Percentiles rank a stretch among this genome's conserved stretches.
Evolutionary conservation across 1,140 invertebrate species (phyloP).

Genomic region (Tetranychus cinnabarinus): DNA sequence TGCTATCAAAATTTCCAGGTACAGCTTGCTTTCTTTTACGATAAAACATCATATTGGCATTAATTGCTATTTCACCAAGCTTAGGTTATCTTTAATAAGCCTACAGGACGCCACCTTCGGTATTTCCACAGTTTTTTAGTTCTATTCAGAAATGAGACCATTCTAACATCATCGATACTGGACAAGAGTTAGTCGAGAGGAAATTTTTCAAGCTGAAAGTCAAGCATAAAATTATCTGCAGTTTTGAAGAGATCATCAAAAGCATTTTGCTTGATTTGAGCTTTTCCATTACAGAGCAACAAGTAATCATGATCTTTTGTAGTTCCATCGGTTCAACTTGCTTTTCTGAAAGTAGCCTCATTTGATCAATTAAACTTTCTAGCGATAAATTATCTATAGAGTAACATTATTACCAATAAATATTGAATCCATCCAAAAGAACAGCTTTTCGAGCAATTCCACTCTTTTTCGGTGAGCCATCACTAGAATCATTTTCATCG

Average conservation of each 20-base stretch:
- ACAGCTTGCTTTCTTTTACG: slow-evolving; percentile 19
- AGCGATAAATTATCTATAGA: slow-evolving; percentile 34
- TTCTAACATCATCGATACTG: slow-evolving; percentile 27
- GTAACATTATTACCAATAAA: slow-evolving; percentile 59
- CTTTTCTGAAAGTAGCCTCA: slow-evolving; percentile 25
- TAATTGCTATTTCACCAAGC: slow-evolving; percentile 70
- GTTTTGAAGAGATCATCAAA: slow-evolving; percentile 49
- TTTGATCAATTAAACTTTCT: slow-evolving; percentile 31
- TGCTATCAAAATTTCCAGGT: slow-evolving; percentile 34
- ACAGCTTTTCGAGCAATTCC: slow-evolving; percentile 48
- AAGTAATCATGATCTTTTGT: slow-evolving; percentile 33
- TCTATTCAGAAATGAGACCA: slow-evolving; percentile 26
- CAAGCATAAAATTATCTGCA: slow-evolving; percentile 47
- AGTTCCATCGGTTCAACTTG: not conserved
- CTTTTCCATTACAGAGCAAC: slow-evolving; percentile 57
- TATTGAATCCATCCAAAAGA: slow-evolving; percentile 56
- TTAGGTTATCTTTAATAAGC: slow-evolving; percentile 24
- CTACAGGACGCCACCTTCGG: slow-evolving; percentile 23
- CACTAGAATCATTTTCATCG: slow-evolving; percentile 24
- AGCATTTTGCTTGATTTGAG: slow-evolving; percentile 59
- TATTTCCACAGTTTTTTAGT: slow-evolving; percentile 25
- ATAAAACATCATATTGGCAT: slow-evolving; percentile 32
- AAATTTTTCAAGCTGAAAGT: slow-evolving; percentile 61
- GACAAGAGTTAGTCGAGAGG: slow-evolving; percentile 40
- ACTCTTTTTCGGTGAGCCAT: slow-evolving; percentile 23